These are phyloP conservation scores for Callinectes sapidus DNA, from an alignment of 2,888 invertebrate species.

Conservation along the genomic window DNA sequence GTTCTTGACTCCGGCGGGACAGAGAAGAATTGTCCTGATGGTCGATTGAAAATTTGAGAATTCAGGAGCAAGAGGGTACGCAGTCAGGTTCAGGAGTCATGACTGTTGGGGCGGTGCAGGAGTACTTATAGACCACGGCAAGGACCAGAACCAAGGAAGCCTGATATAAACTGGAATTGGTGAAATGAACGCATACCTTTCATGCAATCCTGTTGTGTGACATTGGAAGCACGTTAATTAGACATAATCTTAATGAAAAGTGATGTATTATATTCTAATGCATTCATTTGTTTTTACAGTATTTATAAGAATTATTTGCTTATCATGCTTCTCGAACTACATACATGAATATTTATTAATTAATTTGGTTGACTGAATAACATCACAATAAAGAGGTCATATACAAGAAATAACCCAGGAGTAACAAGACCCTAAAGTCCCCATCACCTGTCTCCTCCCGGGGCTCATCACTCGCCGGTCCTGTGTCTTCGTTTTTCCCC, in stretches of 20 bases:
- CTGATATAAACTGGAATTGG: neutral
- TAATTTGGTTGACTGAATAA: neutral
- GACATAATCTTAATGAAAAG: neutral
- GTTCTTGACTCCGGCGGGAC: conserved; percentile 25
- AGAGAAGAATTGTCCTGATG: conserved; percentile 30
- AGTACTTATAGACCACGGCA: neutral
- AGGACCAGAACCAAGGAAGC: neutral
- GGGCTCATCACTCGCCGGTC: neutral
- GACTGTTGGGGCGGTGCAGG: neutral
- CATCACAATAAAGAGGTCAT: neutral
- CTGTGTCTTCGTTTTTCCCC: conserved; percentile 20
- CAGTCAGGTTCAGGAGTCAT: neutral
- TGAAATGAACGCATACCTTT: neutral
- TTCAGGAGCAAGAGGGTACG: conserved; percentile 9
- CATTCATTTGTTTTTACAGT: neutral
- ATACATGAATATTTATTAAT: neutral
- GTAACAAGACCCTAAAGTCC: neutral
- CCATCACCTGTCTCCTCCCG: neutral
- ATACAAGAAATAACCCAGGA: neutral
- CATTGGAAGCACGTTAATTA: neutral
- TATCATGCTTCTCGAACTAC: neutral
- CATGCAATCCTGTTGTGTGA: neutral
- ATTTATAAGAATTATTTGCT: neutral
- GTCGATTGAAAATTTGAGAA: neutral
- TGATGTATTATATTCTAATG: neutral